Evolutionary conservation across 2,888 invertebrate genomes (phyloP), one percentile per base, ranked within the genome.

Genomic region (Lottia gigantea): DNA sequence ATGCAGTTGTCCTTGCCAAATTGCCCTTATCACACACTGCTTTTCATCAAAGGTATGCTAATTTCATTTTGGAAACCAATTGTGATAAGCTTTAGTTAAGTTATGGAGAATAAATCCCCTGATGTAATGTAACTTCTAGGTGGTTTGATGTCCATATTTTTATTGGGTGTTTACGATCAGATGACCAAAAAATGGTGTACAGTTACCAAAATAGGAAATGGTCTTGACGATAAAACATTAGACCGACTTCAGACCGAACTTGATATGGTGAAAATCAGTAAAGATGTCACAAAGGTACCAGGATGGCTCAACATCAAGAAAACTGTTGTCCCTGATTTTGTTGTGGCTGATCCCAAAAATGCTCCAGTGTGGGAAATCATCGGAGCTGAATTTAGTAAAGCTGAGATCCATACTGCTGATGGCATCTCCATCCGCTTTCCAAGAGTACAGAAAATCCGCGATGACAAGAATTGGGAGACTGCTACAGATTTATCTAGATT

Each of bases 391-490:
- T 91, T 91, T 81, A 90, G 90, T 15, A 87, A 89, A 73, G 88
- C 90, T 25, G 90, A 90, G 71, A 91, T 94, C 8, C 97, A 98
- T 86, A 97, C 97, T 1, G 97, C 97, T 0, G 93, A 94, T 81
- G 96, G 97, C 1, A 96, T 98, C 82, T 97, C 97, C 3, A 95
- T 97, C 64, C 91, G 97, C 68, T 97, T 97, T 90, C 97, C 97
- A 0, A 91, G 97, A 78, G 95, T 97, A 26, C 90, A 90, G 14
- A 87, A 87, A 71, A 86, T 96, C 75, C 91, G 97, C 69, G 90
- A 92, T 68, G 97, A 98, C 87, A 98, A 97, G 89, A 90, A 92
- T 73, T 95, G 95, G 92, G 89, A 93, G 79, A 92, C 93, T 0
- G 96, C 97, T 0, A 97, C 96, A 0, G 93, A 92, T 83, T 89